Evolutionary conservation across 2,113 vertebrate species (phyloP).

Genomic region (Anguilla rostrata): DNA sequence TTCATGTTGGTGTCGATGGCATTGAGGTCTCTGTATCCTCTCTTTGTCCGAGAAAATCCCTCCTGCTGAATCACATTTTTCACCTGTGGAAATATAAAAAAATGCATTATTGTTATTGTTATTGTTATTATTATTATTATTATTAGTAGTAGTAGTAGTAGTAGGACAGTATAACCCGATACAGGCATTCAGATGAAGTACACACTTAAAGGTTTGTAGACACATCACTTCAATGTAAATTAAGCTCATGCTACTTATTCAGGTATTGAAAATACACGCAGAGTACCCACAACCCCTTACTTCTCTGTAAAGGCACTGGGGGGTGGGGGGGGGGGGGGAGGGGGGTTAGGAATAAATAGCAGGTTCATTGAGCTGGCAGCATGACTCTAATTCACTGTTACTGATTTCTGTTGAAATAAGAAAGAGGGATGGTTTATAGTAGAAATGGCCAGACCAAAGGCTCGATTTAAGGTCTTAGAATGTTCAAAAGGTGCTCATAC

Average conservation of each 20-base stretch:
- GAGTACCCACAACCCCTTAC: not conserved
- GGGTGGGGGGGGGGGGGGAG: not conserved
- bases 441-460: not conserved
- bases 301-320: not conserved
- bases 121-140: no score
- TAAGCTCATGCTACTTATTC: no score
- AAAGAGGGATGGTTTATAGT: not conserved
- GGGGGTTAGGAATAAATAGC: not conserved
- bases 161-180: no score
- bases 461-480: not conserved
- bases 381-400: not conserved
- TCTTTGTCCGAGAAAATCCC: slow-evolving; percentile 86
- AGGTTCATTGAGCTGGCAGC: not conserved
- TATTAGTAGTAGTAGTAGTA: no score
- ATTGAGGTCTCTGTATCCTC: slow-evolving; percentile 90
- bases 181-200: no score
- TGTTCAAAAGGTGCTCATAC: not conserved
- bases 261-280: not conserved
- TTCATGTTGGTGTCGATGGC: slow-evolving; percentile 92
- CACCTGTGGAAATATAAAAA: slow-evolving; percentile 72
- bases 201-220: no score
- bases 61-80: slow-evolving; percentile 85
- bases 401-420: not conserved
- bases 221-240: no score
- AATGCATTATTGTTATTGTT: no score